Evolutionary conservation across 2,113 vertebrate species (phyloP), one percentile per base, ranked within the genome.

Genomic region (Chlamydotis undulata): DNA sequence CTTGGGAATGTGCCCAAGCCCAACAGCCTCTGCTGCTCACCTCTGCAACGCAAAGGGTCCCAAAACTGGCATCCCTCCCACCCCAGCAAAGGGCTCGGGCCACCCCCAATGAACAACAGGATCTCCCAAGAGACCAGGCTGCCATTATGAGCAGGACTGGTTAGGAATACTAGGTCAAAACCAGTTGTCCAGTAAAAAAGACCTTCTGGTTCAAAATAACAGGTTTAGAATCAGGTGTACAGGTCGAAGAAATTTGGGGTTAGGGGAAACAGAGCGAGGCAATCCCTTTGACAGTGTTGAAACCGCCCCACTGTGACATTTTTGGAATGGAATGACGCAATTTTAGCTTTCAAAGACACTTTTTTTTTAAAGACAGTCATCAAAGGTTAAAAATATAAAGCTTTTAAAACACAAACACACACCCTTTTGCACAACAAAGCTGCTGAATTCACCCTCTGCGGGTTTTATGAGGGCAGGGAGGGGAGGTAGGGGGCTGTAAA

Each of bases 11-110:
- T 26, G 53, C 31, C 52, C 12, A 5, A 77, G 37, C 22, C 22
- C 0, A 0, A 65, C 16, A 45, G 9, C 10, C n/a, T 64, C 16
- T 7, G 7, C 5, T 6, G 14, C 26, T 47, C n/a, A 24, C 57
- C 65, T 71, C 59, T 11, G 16, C 45, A 70, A 43, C 2, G 29
- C 18, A 23, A 37, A 61, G 6, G 18, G 35, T 31, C 73, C 35
- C 55, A 15, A 50, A 73, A 70, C 3, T 4, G 35, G 23, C 64
- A 23, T 1, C 28, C 25, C 14, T 6, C 10, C 9, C 4, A 18
- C 12, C 25, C 19, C 25, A 59, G 26, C 1, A 1, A 64, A 63
- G 22, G 29, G 12, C 12, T 84, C 45, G 50, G 39, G 56, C 25
- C 68, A 63, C 8, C 12, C 23, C 4, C 47, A 35, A 3, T 31